Percentiles rank a stretch among this genome's conserved stretches.
phyloP scores from a whole-genome alignment of 1,140 invertebrate genomes.

The Aradophagus sp. region DNA sequence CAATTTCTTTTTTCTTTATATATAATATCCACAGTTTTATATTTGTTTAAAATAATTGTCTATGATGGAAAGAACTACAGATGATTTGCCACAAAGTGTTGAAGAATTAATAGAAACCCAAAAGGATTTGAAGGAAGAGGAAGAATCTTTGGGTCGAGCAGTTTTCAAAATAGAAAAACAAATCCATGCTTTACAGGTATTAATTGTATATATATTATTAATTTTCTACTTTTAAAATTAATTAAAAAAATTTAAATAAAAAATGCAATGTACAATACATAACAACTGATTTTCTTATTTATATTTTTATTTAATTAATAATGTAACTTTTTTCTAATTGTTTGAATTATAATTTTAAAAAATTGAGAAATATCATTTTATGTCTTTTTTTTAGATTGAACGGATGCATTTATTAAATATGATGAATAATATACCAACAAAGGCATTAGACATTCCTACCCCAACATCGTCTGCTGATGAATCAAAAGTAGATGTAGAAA shows the following conservation, averaged over 20 bases:
- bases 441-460: neutral
- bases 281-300: no score
- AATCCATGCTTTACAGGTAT: slow-evolving; percentile 64
- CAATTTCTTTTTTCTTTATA: no score
- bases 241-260: no score
- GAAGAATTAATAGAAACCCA: slow-evolving; percentile 19
- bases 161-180: slow-evolving; percentile 64
- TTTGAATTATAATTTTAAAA: no score
- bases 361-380: no score
- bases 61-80: neutral
- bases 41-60: no score
- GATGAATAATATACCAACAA: slow-evolving; percentile 9
- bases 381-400: slow-evolving; percentile 66
- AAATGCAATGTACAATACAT: no score
- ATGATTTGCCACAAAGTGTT: slow-evolving; percentile 23
- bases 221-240: no score
- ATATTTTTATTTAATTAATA: no score
- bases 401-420: slow-evolving; percentile 63
- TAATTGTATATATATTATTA: no score
- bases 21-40: no score
- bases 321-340: no score
- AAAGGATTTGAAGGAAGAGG: slow-evolving; percentile 52
- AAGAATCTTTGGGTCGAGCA: slow-evolving; percentile 59
- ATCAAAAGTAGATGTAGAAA: neutral
- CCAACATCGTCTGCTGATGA: neutral